Conservation (phyloP, 2,797 vertebrate genomes). For the Gallinago stenura region DNA sequence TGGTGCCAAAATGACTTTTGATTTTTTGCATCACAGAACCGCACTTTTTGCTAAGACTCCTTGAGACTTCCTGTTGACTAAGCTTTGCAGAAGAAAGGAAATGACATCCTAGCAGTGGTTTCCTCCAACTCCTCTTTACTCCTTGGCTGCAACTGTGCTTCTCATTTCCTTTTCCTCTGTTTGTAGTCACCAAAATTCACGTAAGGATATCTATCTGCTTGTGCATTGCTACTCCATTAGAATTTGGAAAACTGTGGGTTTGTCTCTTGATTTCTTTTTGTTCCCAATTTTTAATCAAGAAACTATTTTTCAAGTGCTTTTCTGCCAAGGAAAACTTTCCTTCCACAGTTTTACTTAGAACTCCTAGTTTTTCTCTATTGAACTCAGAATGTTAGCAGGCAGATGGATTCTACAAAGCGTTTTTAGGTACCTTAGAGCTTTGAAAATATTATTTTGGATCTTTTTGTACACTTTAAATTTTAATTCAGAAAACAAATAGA, state of each 20-base stretch:
- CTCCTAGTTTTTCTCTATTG: not conserved
- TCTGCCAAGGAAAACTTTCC: not conserved
- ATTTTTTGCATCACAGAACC: not conserved
- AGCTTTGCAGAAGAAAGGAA: not conserved
- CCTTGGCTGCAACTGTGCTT: not conserved
- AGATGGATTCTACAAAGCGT: not conserved
- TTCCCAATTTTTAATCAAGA: not conserved
- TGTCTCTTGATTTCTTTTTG: not conserved
- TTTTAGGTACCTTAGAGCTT: conserved; percentile 5
- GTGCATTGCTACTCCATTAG: not conserved
- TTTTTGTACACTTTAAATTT: conserved; percentile 13
- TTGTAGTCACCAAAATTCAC: not conserved
- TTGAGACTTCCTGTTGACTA: not conserved
- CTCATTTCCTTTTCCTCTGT: not conserved
- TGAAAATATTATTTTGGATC: conserved; percentile 32
- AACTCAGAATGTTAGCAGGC: not conserved
- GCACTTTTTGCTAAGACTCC: not conserved
- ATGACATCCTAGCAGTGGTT: not conserved
- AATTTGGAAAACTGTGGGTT: not conserved
- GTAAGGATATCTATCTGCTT: not conserved
- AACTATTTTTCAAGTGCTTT: not conserved
- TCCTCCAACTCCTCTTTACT: not conserved
- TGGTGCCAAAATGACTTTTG: not conserved
- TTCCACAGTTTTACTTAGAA: not conserved
- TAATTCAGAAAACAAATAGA: conserved; percentile 60